Evolutionary conservation across 2,888 invertebrate species (phyloP), one percentile per base, ranked within the genome.

Genomic region (Eristalis arbustorum): DNA sequence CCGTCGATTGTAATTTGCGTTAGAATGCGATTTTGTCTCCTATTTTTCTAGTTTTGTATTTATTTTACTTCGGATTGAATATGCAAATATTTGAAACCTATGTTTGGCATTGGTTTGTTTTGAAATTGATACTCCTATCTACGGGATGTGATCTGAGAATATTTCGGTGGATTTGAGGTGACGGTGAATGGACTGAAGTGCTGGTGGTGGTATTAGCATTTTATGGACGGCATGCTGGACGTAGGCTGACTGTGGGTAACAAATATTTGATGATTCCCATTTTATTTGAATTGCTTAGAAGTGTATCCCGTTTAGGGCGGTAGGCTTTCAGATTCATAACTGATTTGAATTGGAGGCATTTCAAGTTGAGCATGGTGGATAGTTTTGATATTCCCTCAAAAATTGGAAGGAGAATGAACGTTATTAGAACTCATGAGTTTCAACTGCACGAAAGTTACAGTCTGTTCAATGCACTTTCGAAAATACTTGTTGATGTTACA

Each of bases 71-170:
- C 34, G 25, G 22, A 49, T 34, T 80, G 22, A 11, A 34, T 74
- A 74, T 74, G 74, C 74, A 73, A 79, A 79, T 79, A 72, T 22
- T 13, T n/a, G 40, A 23, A 49, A 78, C 77, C 77, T 81, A 42
- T 64, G 81, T 81, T 73, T 71, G 84, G 64, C 76, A 73, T 66
- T 73, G 81, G 77, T 81, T 85, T 85, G 85, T 77, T 69, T 73
- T 69, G 37, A 25, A 59, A n/a, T 61, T 37, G 22, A 63, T 56
- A 8, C 31, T 31, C 31, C 8, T 10, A 63, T 68, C 68, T 14
- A 14, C 13, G 6, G 37, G 42, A 3, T 8, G 28, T 22, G 22
- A 71, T 57, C 22, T 40, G 2, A 5, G 57, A 40, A 37, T 69
- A 56, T 34, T 6, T 49, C 8, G 22, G 61, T 42, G 18, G 49